Evolutionary conservation across 1,140 invertebrate species (phyloP).

Genomic region (Bombus cullumanus): DNA sequence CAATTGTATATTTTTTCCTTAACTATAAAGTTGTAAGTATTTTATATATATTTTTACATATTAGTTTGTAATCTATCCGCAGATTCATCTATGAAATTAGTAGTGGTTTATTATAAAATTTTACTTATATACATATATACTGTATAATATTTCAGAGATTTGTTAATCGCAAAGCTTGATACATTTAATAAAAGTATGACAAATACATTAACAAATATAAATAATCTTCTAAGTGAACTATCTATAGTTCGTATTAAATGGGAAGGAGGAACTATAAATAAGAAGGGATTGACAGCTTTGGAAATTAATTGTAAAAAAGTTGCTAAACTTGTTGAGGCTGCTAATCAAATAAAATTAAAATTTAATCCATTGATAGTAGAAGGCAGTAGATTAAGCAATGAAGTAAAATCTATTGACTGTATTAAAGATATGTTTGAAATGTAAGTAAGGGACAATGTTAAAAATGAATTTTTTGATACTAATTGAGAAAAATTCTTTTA

Average conservation of each 20-base stretch:
- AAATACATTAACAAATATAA: conserved; percentile 42
- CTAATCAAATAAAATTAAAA: conserved; percentile 56
- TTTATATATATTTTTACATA: not conserved
- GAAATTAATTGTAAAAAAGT: conserved; percentile 58
- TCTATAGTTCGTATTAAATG: not conserved
- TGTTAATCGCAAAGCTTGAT: conserved; percentile 69
- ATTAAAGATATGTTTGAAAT: conserved; percentile 44
- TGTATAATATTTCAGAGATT: conserved; percentile 64
- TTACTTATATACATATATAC: not conserved
- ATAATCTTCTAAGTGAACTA: conserved; percentile 46
- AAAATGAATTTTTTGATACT: not conserved
- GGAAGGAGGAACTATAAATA: not conserved
- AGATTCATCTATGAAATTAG: not conserved
- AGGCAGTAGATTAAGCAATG: conserved; percentile 47
- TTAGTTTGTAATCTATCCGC: not conserved
- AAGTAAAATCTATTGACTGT: conserved; percentile 50
- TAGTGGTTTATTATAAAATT: not conserved
- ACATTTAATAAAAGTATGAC: conserved; percentile 56
- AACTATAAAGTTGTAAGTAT: conserved; percentile 74
- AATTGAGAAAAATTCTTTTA: not conserved
- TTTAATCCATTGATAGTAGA: conserved; percentile 50
- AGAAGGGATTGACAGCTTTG: conserved; percentile 10
- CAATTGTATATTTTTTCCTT: conserved; percentile 71
- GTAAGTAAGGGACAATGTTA: conserved; percentile 57
- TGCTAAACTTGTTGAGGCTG: conserved; percentile 51